Conservation (phyloP, 2,888 invertebrate species). For the Arrhopalites spinosus region DNA sequence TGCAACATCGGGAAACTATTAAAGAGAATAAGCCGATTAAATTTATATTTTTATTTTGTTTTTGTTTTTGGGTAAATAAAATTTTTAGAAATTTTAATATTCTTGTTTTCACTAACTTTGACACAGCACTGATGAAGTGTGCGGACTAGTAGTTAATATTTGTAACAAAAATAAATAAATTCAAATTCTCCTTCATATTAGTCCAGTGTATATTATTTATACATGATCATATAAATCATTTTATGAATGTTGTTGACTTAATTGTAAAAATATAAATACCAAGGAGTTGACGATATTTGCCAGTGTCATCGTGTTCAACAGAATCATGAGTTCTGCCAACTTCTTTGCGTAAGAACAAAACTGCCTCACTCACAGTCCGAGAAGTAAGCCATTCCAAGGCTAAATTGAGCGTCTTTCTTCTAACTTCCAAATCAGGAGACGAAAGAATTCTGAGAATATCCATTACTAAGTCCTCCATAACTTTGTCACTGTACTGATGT, state of each 20-base stretch:
- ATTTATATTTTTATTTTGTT: neutral
- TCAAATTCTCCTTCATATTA: no score
- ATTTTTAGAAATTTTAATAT: neutral
- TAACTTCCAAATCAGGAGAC: constrained; percentile 92
- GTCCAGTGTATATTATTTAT: no score
- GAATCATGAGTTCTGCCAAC: constrained; percentile 86
- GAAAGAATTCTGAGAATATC: constrained; percentile 92
- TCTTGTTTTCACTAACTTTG: constrained; percentile 71
- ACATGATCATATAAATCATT: no score
- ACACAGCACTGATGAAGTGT: constrained; percentile 93
- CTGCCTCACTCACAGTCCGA: constrained; percentile 94
- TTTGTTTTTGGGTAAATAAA: neutral
- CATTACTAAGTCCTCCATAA: constrained; percentile 89
- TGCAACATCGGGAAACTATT: constrained; percentile 87
- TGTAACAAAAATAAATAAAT: no score
- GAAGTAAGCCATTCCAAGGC: constrained; percentile 89
- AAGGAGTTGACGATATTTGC: constrained; percentile 91
- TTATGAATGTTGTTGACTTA: no score
- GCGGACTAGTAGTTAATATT: no score
- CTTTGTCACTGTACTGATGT: constrained; percentile 80
- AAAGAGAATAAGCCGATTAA: constrained; percentile 13
- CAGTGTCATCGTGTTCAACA: constrained; percentile 90
- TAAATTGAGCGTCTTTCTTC: constrained; percentile 80
- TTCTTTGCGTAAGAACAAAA: constrained; percentile 88
- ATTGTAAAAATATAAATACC: no score